These are phyloP conservation scores for Parambassis ranga DNA, from an alignment of 2,797 vertebrate genomes.

Conservation along the genomic window DNA sequence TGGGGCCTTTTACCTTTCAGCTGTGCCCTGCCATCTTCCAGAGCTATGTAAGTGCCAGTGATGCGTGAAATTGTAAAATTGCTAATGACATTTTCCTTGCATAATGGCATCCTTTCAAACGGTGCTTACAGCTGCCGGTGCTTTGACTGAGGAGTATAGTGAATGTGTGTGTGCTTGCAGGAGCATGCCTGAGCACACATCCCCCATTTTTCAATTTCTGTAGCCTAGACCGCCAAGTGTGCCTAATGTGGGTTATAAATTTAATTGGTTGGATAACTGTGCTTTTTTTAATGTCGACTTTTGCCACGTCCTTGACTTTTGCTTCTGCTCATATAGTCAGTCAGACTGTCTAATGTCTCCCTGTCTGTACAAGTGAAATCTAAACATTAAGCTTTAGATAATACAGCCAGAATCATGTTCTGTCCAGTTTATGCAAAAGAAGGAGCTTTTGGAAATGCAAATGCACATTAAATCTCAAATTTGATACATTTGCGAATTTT, in stretches of 20 bases:
- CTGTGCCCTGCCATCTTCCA: constrained; percentile 33
- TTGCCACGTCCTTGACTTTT: constrained; percentile 49
- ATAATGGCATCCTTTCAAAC: constrained; percentile 64
- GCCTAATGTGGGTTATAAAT: constrained; percentile 60
- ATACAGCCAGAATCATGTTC: too few species aligned
- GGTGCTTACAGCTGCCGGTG: constrained; percentile 50
- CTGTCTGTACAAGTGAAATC: too few species aligned
- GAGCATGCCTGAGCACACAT: constrained; percentile 38
- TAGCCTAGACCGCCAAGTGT: constrained; percentile 49
- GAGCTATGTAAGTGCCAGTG: constrained; percentile 46
- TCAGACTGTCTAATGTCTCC: not conserved
- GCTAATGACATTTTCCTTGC: constrained; percentile 70
- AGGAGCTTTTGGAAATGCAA: too few species aligned
- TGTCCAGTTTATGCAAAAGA: too few species aligned
- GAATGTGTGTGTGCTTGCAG: constrained; percentile 8
- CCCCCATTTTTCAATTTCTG: constrained; percentile 61
- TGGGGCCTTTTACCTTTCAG: constrained; percentile 28
- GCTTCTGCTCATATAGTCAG: not conserved
- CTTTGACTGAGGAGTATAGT: constrained; percentile 54
- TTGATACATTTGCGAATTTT: too few species aligned
- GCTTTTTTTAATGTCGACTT: constrained; percentile 30
- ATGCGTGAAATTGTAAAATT: constrained; percentile 75
- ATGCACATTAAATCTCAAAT: too few species aligned
- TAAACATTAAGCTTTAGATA: too few species aligned
- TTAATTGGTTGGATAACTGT: constrained; percentile 58